Base-by-base conservation (phyloP, 2,888 invertebrate genomes). In the Spicauda simplicius region DNA sequence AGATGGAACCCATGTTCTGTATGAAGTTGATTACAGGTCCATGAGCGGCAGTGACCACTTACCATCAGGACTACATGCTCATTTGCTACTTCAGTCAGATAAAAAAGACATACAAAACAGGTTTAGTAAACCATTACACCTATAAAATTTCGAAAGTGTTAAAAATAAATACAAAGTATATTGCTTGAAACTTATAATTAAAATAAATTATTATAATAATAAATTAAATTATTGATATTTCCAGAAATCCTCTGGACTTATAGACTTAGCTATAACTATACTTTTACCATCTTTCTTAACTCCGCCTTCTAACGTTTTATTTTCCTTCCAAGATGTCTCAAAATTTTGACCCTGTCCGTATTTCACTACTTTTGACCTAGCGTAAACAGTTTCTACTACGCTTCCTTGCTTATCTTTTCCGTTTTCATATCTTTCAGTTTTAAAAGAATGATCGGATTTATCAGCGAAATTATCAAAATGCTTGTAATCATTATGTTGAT, bases 361-460 rank as follows among this genome's bases (percentile, higher is more conserved):
- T 66, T 81, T 89, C 0, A 76, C 82, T 4, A 92, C 90, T 78
- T 85, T 92, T 0, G 91, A 89, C 55, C 77, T 81, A 0, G 86
- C 90, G 65, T 72, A 87, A 0, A 87, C 79, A 2, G 91, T 92
- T 79, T 91, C 90, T 11, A 79, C 73, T 12, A 72, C 54, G 55
- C 72, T 72, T 55, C 67, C 20, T 20, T 55, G 14, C 37, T 45
- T 67, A 18, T 45, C 6, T n/a, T 45, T n/a, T 6, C n/a, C 6
- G 2, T 45, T n/a, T 5, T n/a, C 11, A 45, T n/a, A 45, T 16
- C 20, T 56, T 10, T 25, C 48, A 4, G 50, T 20, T 48, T 55
- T 48, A 5, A 19, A 14, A 33, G 19, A 37, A 14, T 54, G 11
- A n/a, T 57, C 53, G 10, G 41, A 63, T 20, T 60, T 62, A 53